These are phyloP conservation scores for Cetonia aurata DNA, from an alignment of 2,888 invertebrate species.

Conservation along the genomic window DNA sequence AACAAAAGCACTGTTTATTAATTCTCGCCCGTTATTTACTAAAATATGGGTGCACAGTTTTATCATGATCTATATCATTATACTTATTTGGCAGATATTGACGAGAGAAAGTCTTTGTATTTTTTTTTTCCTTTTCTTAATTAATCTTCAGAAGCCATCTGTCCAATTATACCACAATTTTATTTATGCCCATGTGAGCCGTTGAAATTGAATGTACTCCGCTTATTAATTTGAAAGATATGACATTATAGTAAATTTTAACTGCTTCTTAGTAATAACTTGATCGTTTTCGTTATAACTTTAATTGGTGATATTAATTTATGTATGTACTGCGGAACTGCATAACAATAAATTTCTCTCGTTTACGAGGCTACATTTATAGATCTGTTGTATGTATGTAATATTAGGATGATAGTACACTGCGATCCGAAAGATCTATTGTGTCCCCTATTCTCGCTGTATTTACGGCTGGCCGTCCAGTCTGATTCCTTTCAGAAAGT, in stretches of 20 bases:
- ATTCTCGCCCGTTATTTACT: no score
- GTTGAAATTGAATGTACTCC: constrained; percentile 2
- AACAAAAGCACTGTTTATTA: no score
- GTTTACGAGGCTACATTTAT: constrained; percentile 18
- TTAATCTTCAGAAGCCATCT: constrained; percentile 12
- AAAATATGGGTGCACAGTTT: no score
- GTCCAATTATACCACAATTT: constrained; percentile 13
- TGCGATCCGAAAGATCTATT: no score
- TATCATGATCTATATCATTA: no score
- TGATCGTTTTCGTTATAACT: constrained; percentile 30
- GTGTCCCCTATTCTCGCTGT: no score
- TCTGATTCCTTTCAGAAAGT: no score
- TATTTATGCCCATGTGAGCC: neutral
- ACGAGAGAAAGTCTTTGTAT: constrained; percentile 13
- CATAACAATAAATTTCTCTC: constrained; percentile 23
- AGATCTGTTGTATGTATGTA: constrained; percentile 10
- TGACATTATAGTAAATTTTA: constrained; percentile 24
- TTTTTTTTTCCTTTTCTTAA: neutral
- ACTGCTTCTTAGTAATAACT: constrained; percentile 18
- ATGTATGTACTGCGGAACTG: constrained; percentile 20
- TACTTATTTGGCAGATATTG: neutral
- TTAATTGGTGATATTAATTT: constrained; percentile 38
- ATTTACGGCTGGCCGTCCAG: no score
- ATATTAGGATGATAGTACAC: no score
- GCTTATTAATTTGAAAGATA: constrained; percentile 11